Percentiles rank a stretch among this genome's conserved stretches.
Conservation (phyloP, 2,888 invertebrate species). For the Dolichopus griseipennis region DNA sequence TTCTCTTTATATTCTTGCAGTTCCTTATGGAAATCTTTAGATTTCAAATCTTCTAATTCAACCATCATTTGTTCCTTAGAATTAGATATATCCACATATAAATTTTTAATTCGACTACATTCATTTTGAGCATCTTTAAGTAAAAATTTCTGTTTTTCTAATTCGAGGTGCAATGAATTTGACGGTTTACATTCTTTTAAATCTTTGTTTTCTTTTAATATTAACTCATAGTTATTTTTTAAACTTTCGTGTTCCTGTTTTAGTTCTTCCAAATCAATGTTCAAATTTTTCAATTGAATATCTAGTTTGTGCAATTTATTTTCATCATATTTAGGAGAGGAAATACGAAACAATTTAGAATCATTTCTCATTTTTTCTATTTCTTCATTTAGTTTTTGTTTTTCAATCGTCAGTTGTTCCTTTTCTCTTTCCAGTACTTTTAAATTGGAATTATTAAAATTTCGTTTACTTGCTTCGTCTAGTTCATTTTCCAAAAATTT, state of each 20-base stretch:
- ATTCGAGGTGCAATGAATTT: slow-evolving; percentile 36
- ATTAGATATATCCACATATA: slow-evolving; percentile 52
- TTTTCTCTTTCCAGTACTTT: background rate
- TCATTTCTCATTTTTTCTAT: slow-evolving; percentile 26
- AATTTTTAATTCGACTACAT: slow-evolving; percentile 48
- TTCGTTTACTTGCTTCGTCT: slow-evolving; percentile 33
- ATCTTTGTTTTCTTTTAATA: slow-evolving; percentile 30
- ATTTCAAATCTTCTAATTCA: slow-evolving; percentile 50
- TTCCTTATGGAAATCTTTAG: slow-evolving; percentile 45
- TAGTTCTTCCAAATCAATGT: slow-evolving; percentile 44
- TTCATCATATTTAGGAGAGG: slow-evolving; percentile 28
- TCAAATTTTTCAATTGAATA: slow-evolving; percentile 45
- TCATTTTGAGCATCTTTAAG: slow-evolving; percentile 49
- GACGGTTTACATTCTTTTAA: slow-evolving; percentile 24
- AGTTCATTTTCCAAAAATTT: slow-evolving; percentile 37
- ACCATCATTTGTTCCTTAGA: slow-evolving; percentile 51
- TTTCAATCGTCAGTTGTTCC: slow-evolving; percentile 39
- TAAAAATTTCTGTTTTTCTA: slow-evolving; percentile 47
- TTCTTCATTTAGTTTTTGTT: slow-evolving; percentile 39
- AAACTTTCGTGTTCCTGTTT: slow-evolving; percentile 34
- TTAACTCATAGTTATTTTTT: slow-evolving; percentile 28
- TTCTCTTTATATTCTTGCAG: slow-evolving; percentile 49
- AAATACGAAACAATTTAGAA: background rate
- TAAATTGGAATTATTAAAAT: background rate
- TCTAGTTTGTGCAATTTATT: slow-evolving; percentile 45